Base-by-base conservation (phyloP, 2,888 invertebrate species). In the Tipula confusa region DNA sequence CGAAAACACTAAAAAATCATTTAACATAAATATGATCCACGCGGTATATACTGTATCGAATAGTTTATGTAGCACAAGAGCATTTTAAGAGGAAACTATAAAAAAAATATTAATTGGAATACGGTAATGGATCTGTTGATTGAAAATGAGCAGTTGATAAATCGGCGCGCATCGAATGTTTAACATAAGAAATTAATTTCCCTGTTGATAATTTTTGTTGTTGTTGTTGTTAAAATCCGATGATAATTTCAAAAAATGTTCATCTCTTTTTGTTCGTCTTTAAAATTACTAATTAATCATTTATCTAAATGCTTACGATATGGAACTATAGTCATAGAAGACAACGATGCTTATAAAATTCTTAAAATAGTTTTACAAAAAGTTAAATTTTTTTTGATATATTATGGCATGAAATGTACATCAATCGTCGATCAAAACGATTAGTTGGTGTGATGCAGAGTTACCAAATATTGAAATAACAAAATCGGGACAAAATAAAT, bases 271-370 rank as follows among this genome's bases (percentile, higher is more conserved):
- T 9, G 64, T 64, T 24, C 24, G 64, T 24, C 64, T 64, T 24
- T 64, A 64, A 64, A 64, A 64, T 64, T 64, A 11, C 64, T 64
- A 64, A 64, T 64, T 64, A 64, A 64, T 64, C 64, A 64, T 64
- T 64, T 64, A 64, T 24, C 64, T 64, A 64, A 64, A 64, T 64
- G 64, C 43, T 18, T 43, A 43, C 15, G 15, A 5, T 15, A 43
- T 43, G 43, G 43, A 5, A 5, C 6, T 15, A 15, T 1, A 15
- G 24, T 24, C 2, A 2, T 9, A 64, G 18, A 18, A 24, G 24
- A 64, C 64, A n/a, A 64, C 64, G 64, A 24, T 64, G 24, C 64
- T 64, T 18, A n/a, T n/a, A 64, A 64, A 64, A 64, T 18, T 15
- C 15, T 43, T 13, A 64, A 64, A 24, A 48, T 48, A 24, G 24